phyloP scores from a whole-genome alignment of 2,113 vertebrate species.

The Trogon surrucura region DNA sequence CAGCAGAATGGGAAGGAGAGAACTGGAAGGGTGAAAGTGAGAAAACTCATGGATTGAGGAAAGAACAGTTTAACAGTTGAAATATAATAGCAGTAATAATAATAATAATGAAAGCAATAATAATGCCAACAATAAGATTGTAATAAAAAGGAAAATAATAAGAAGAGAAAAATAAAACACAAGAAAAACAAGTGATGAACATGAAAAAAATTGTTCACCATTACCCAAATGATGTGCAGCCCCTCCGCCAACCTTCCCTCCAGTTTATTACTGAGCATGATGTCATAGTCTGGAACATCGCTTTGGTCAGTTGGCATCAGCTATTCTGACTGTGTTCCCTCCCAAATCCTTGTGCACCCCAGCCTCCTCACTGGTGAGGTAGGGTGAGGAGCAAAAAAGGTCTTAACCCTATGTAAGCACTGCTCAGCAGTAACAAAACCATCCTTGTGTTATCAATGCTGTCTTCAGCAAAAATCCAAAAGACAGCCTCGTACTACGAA shows the following conservation, averaged over 20 bases:
- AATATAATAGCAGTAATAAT: not conserved
- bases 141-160: not conserved
- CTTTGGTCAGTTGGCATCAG: not conserved
- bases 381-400: not conserved
- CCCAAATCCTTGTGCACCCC: accelerated
- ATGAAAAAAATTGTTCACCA: not conserved
- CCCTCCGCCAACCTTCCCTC: not conserved
- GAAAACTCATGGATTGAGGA: not conserved
- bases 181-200: not conserved
- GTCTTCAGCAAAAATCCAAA: not conserved
- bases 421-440: not conserved
- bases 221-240: too few relatives aligned
- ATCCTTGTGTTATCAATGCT: not conserved
- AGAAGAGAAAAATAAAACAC: not conserved
- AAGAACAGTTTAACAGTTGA: not conserved
- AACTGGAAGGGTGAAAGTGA: not conserved
- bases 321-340: accelerated
- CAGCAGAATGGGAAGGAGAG: not conserved
- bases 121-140: not conserved
- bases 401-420: not conserved
- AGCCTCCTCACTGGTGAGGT: accelerated
- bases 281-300: not conserved
- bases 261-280: not conserved
- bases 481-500: not conserved
- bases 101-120: not conserved